phyloP scores from a whole-genome alignment of 2,888 invertebrate genomes.

The Dryocosmus kuriphilus region DNA sequence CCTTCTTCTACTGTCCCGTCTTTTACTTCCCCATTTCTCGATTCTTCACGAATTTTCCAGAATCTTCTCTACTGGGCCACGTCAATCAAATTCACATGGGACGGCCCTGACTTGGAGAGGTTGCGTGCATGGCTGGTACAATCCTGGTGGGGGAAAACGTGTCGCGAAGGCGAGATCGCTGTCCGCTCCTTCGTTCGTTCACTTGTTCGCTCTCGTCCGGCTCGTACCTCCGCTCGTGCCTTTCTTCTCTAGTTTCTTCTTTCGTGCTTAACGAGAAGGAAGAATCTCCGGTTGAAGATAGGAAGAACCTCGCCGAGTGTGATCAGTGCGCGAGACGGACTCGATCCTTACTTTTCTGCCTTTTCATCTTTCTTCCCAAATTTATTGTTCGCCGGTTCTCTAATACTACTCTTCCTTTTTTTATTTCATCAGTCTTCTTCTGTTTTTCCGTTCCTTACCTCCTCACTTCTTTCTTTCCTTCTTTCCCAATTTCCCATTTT shows the following conservation, averaged over 20 bases:
- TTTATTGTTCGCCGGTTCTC: background rate
- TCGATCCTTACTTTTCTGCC: background rate
- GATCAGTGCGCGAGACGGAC: constrained; percentile 35
- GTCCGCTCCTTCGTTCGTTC: constrained; percentile 56
- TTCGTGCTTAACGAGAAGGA: constrained; percentile 23
- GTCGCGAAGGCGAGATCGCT: constrained; percentile 58
- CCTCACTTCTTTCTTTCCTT: background rate
- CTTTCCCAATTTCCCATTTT: background rate
- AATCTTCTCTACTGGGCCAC: background rate
- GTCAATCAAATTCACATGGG: constrained; percentile 32
- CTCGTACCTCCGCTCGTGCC: constrained; percentile 39
- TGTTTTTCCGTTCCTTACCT: background rate
- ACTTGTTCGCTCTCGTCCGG: constrained; percentile 54
- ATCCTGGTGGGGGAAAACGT: constrained; percentile 54
- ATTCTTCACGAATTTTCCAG: background rate
- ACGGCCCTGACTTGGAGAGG: constrained; percentile 40
- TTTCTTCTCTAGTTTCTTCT: constrained; percentile 38
- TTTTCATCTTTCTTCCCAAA: constrained; percentile 9
- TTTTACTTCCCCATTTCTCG: no score
- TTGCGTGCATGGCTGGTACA: constrained; percentile 32
- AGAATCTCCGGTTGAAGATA: constrained; percentile 35
- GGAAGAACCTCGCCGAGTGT: constrained; percentile 38
- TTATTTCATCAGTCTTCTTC: background rate
- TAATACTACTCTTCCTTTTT: background rate
- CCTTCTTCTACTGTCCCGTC: background rate